These are phyloP conservation scores for Altica lythri DNA, from an alignment of 2,888 invertebrate species.

Conservation along the genomic window DNA sequence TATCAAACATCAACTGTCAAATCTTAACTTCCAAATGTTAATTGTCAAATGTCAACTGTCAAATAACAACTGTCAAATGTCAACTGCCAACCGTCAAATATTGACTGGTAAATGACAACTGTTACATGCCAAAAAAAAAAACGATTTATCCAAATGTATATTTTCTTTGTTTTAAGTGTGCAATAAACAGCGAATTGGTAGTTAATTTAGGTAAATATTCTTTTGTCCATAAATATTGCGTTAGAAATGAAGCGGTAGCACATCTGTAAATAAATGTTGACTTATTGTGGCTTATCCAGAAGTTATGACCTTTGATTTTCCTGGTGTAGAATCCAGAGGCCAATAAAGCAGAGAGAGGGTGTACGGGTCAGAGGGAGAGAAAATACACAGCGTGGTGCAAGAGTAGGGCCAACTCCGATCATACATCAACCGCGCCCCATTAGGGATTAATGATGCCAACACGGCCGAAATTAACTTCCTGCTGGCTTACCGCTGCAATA, in stretches of 20 bases:
- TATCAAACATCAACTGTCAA: too few species aligned
- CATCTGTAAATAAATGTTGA: slow-evolving; percentile 9
- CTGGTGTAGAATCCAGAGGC: slow-evolving; percentile 28
- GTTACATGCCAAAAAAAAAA: too few species aligned
- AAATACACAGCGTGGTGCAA: slow-evolving; percentile 28
- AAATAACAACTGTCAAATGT: too few species aligned
- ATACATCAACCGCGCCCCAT: slow-evolving; percentile 61
- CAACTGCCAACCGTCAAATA: too few species aligned
- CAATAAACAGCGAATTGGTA: too few species aligned
- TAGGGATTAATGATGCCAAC: slow-evolving; percentile 61
- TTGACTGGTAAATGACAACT: too few species aligned
- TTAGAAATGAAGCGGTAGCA: not conserved
- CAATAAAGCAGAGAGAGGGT: slow-evolving; percentile 33
- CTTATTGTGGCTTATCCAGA: slow-evolving; percentile 28
- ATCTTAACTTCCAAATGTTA: too few species aligned
- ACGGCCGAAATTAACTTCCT: slow-evolving; percentile 60
- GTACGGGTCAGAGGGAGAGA: slow-evolving; percentile 5
- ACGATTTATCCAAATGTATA: too few species aligned
- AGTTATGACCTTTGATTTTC: slow-evolving; percentile 41
- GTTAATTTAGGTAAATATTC: too few species aligned
- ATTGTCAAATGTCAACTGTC: too few species aligned
- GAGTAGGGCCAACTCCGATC: slow-evolving; percentile 51
- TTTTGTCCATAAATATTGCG: too few species aligned
- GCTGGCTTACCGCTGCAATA: slow-evolving; percentile 59
- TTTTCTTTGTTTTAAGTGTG: too few species aligned